Evolutionary conservation across 2,888 invertebrate genomes (phyloP).

Genomic region (Mimachlamys varia): DNA sequence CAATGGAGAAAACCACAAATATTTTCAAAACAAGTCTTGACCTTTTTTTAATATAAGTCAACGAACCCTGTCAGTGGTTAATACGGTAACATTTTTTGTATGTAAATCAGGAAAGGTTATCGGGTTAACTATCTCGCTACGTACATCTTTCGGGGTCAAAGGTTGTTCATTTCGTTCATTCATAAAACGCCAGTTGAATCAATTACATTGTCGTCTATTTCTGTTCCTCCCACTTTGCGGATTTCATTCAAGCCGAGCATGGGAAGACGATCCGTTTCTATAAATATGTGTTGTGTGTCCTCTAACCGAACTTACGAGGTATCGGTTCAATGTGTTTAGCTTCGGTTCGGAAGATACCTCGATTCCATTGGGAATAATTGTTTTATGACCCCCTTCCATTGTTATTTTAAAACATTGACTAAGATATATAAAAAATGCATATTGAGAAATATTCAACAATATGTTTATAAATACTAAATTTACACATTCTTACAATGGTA

Average conservation of each 20-base stretch:
- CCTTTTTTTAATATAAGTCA: background rate
- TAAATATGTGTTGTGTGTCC: background rate
- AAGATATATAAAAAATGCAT: no score
- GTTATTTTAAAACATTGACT: no score
- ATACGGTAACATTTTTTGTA: background rate
- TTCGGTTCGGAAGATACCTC: background rate
- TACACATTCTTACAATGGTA: no score
- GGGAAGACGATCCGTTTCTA: background rate
- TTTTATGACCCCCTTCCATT: no score
- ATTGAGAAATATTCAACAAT: no score
- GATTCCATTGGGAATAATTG: no score
- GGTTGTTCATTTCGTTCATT: constrained; percentile 23
- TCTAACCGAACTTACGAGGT: background rate
- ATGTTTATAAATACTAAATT: no score
- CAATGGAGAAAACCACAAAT: background rate
- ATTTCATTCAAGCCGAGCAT: constrained; percentile 19
- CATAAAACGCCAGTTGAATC: constrained; percentile 28
- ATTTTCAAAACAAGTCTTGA: constrained; percentile 34
- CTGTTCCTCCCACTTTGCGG: background rate
- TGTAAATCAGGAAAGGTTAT: background rate
- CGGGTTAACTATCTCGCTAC: background rate
- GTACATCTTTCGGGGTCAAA: background rate
- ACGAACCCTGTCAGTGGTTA: background rate
- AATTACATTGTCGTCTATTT: background rate
- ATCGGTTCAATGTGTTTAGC: background rate